These are phyloP conservation scores for Ophthalmolycus amberensis DNA, from an alignment of 2,113 vertebrate species.

Conservation along the genomic window DNA sequence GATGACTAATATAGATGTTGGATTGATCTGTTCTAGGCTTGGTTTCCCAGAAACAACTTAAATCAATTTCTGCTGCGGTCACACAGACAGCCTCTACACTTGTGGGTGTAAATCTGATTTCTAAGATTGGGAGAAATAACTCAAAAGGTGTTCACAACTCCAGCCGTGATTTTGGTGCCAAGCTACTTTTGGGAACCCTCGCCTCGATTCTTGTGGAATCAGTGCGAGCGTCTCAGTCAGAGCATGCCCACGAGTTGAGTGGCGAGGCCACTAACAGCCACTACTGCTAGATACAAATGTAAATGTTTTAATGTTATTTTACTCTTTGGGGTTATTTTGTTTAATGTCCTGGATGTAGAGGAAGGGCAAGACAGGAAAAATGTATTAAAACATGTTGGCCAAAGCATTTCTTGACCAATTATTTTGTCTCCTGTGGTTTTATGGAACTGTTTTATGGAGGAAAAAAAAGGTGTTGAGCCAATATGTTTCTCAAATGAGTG, in stretches of 20 bases:
- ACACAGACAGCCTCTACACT: constrained; percentile 1
- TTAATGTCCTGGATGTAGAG: constrained; percentile 59
- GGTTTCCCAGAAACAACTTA: constrained; percentile 47
- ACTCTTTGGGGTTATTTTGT: constrained; percentile 52
- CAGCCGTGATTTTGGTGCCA: constrained; percentile 52
- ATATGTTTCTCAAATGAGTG: not conserved
- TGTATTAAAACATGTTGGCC: constrained; percentile 64
- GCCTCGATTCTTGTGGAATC: constrained; percentile 61
- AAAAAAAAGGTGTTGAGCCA: not conserved
- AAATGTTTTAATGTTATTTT: constrained; percentile 69
- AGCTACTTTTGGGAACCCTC: constrained; percentile 50
- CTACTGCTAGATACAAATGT: constrained; percentile 46
- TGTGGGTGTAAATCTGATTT: constrained; percentile 21
- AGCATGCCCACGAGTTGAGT: constrained; percentile 24
- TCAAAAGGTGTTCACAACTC: constrained; percentile 16
- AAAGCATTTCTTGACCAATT: constrained; percentile 25
- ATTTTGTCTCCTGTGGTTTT: constrained; percentile 12
- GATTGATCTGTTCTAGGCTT: constrained; percentile 32
- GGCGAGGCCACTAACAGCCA: constrained; percentile 43
- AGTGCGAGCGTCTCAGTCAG: constrained; percentile 22
- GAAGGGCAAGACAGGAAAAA: constrained; percentile 36
- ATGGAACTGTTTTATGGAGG: not conserved
- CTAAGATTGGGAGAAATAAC: not conserved
- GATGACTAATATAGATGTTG: constrained; percentile 20
- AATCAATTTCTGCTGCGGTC: not conserved